phyloP scores from a whole-genome alignment of 2,113 vertebrate genomes.

The Chauna torquata region DNA sequence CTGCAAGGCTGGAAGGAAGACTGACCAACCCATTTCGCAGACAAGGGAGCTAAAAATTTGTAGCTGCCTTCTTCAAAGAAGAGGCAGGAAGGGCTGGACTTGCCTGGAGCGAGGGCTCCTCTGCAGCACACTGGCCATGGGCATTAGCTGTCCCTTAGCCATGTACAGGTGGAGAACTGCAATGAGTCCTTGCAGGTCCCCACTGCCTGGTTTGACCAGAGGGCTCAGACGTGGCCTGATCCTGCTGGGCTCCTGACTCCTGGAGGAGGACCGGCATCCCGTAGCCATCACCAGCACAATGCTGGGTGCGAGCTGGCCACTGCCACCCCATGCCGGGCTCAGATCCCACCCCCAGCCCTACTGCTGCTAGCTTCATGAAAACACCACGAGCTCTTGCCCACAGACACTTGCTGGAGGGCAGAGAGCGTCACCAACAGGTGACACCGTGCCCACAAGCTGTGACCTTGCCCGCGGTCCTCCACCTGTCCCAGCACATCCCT shows the following conservation, averaged over 20 bases:
- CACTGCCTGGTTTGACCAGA: neutral
- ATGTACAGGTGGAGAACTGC: neutral
- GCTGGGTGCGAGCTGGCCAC: rapidly evolving
- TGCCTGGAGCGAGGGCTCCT: neutral
- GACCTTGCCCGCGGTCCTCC: neutral
- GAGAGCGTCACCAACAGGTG: neutral
- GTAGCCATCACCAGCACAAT: neutral
- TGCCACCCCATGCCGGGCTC: neutral
- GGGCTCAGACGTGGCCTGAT: neutral
- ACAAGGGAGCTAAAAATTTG: too few species aligned
- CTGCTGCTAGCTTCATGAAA: neutral
- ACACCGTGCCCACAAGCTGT: neutral
- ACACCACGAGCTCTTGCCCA: neutral
- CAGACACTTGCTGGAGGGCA: neutral
- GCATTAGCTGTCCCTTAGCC: rapidly evolving
- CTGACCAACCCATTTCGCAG: neutral
- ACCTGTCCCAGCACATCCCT: neutral
- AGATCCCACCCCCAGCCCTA: neutral
- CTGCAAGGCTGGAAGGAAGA: neutral
- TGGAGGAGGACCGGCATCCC: neutral
- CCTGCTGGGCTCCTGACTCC: neutral
- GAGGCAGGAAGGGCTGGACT: neutral
- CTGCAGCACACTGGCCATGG: neutral
- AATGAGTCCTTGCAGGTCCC: neutral
- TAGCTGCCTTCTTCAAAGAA: too few species aligned